Evolutionary conservation across 2,888 invertebrate species (phyloP).

Genomic region (Pseudococcus longispinus): DNA sequence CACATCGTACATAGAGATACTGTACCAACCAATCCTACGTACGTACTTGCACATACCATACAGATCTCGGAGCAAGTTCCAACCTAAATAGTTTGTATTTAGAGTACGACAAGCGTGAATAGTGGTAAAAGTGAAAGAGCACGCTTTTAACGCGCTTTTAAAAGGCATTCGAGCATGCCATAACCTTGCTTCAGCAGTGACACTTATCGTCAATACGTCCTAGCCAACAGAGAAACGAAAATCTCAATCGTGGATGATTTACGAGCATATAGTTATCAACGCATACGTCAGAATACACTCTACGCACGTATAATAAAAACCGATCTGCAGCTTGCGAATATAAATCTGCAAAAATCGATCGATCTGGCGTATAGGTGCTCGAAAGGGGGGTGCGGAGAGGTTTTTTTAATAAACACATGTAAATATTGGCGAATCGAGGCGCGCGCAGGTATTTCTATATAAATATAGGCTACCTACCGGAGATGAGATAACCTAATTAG

Average conservation of each 20-base stretch:
- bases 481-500: conserved; percentile 34
- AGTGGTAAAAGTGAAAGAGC: conserved; percentile 30
- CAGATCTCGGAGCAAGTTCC: conserved; percentile 5
- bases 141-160: conserved; percentile 31
- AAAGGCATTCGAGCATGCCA: conserved; percentile 10
- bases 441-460: neutral
- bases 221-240: neutral
- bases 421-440: neutral
- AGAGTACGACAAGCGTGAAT: conserved; percentile 31
- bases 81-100: conserved; percentile 34
- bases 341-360: neutral
- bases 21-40: neutral
- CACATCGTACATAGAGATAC: too few relatives aligned
- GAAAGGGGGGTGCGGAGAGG: neutral
- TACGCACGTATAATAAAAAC: neutral
- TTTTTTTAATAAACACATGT: too few relatives aligned
- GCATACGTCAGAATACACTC: neutral
- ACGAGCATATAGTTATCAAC: too few relatives aligned
- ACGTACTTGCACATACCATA: neutral
- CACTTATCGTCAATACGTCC: neutral
- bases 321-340: neutral
- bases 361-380: neutral
- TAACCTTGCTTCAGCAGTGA: conserved; percentile 20
- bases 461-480: conserved; percentile 11
- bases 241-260: neutral